Evolutionary conservation across 2,113 vertebrate genomes (phyloP).

Genomic region (Xiphias gladius): DNA sequence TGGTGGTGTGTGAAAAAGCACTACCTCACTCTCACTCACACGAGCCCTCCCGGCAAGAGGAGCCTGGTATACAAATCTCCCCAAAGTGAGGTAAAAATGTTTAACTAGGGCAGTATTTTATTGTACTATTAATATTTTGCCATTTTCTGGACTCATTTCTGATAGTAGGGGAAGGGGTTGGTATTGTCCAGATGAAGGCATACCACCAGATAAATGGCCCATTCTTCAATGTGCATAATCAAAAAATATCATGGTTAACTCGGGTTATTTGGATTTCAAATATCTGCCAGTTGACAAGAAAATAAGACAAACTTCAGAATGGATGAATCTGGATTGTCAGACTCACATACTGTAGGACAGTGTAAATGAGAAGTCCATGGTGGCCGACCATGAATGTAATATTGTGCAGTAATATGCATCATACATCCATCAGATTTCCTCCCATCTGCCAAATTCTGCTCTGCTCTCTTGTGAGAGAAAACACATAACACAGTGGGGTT

Average conservation of each 20-base stretch:
- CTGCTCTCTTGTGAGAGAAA: slow-evolving; percentile 37
- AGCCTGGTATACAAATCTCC: slow-evolving; percentile 66
- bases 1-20: slow-evolving; percentile 57
- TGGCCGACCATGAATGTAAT: not conserved
- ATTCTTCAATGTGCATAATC: slow-evolving; percentile 7
- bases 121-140: slow-evolving; percentile 7
- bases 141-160: slow-evolving; percentile 8
- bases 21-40: slow-evolving; percentile 64
- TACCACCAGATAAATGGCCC: not conserved
- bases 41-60: slow-evolving; percentile 53
- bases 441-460: slow-evolving; percentile 20
- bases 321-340: slow-evolving; percentile 9
- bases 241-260: not conserved
- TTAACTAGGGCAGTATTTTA: slow-evolving; percentile 42
- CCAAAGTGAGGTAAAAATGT: slow-evolving; percentile 31
- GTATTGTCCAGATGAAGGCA: not conserved
- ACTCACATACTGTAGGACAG: not conserved
- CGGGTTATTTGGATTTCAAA: slow-evolving; percentile 11
- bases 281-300: not conserved
- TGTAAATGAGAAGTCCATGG: slow-evolving; percentile 11
- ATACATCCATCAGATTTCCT: slow-evolving; percentile 30
- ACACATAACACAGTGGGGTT: slow-evolving; percentile 28
- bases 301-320: not conserved
- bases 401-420: not conserved
- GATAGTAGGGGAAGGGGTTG: not conserved